Base-by-base conservation (phyloP, 1,140 invertebrate genomes). In the Tetramorium alpestre region DNA sequence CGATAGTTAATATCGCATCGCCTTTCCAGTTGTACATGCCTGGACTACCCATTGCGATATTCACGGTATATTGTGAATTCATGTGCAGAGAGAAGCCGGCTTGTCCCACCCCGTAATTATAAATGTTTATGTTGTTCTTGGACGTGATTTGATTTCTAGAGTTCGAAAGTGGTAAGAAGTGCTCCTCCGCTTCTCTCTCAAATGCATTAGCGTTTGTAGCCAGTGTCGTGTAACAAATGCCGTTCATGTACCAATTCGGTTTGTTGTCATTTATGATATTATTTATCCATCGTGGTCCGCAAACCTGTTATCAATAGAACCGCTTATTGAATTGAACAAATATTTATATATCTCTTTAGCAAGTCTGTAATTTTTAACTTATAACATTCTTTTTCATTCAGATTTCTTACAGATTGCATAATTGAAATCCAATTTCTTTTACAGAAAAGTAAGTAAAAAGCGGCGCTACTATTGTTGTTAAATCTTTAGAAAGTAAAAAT, bases 1-100 rank as follows among this genome's bases (percentile, higher is more conserved):
- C 38, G 8, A 72, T 58, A n/a, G 72, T 58, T 49, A 92, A 64
- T 64, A 88, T 18, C 8, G 89, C 47, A 7, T 67, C 33, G 33
- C 96, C 96, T 62, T 95, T 96, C 96, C 96, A 97, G 4, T 95
- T 95, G 22, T 94, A 92, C 13, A 96, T 91, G 1, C 96, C 96
- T 0, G 96, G 97, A 2, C 96, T 96, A 1, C 97, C 97, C n/a
- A 97, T 93, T 51, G 95, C 94, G 38, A 93, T 86, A n/a, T 89
- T 49, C 5, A 84, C 73, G 41, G 38, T 86, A 58, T 33, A 49
- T 81, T 69, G 58, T 1, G 80, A 81, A 49, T 49, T 77, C 47
- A 90, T 76, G 56, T 95, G 92, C 4, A 93, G 51, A 8, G 95
- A 95, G 56, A 95, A 94, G 65, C 95, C 95, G 18, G 89, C 87